A percentile compares a stretch with the other conserved stretches of the same genome.
Evolutionary conservation across 2,797 vertebrate species (phyloP).

Genomic region (Chelon labrosus): DNA sequence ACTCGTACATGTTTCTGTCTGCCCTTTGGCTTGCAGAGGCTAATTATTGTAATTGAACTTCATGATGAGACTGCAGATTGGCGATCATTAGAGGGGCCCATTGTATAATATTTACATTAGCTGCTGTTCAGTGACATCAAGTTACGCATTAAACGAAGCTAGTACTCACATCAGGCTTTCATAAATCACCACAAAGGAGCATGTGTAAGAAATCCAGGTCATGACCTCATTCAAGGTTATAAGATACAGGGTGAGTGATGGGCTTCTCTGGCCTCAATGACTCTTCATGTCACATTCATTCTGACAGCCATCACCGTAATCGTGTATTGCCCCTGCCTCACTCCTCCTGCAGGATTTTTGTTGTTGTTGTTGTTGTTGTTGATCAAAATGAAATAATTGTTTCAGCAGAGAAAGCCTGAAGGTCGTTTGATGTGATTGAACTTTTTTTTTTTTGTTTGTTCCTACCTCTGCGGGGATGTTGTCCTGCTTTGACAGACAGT

Average conservation of each 20-base stretch:
- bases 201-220: conserved; percentile 71
- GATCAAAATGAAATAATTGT: conserved; percentile 35
- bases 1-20: conserved; percentile 10
- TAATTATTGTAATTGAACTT: conserved; percentile 59
- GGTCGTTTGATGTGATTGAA: conserved; percentile 15
- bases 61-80: conserved; percentile 52
- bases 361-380: too few relatives aligned
- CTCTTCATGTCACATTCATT: conserved; percentile 62
- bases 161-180: conserved; percentile 63
- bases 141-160: conserved; percentile 63
- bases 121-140: conserved; percentile 63
- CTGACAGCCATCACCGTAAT: conserved; percentile 52
- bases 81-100: conserved; percentile 32
- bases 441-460: conserved; percentile 19
- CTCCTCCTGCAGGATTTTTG: background rate
- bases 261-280: conserved; percentile 44
- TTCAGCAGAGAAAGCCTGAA: conserved; percentile 1
- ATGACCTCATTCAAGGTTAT: conserved; percentile 72
- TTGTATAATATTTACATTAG: conserved; percentile 78
- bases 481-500: conserved; percentile 61
- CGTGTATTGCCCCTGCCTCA: conserved; percentile 1
- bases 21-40: conserved; percentile 18
- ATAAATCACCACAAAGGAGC: conserved; percentile 66
- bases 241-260: conserved; percentile 75
- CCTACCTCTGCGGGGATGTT: conserved; percentile 25